Evolutionary conservation across 2,113 vertebrate species (phyloP).

Genomic region (Eclectus roratus): DNA sequence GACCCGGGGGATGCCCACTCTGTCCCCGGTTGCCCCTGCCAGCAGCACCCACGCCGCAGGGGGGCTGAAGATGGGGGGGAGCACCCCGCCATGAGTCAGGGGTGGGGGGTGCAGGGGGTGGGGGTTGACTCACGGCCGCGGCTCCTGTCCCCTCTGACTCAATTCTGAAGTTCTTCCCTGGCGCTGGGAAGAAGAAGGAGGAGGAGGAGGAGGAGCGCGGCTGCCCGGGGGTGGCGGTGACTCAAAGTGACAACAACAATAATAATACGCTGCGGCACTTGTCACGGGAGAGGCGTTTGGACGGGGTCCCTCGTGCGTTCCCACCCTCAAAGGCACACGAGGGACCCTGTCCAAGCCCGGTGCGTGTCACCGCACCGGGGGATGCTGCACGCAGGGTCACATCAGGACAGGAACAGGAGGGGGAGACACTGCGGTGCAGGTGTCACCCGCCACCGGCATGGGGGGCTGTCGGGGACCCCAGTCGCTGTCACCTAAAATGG

Average conservation of each 20-base stretch:
- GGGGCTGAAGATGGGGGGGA: background rate
- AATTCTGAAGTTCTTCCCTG: background rate
- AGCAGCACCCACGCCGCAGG: background rate
- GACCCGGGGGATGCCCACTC: background rate
- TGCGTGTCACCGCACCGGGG: background rate
- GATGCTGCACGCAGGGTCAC: background rate
- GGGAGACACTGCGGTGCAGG: background rate
- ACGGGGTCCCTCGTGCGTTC: background rate
- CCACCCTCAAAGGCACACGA: background rate
- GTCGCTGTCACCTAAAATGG: constrained; percentile 13
- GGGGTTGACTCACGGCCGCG: background rate
- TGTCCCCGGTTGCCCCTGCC: background rate
- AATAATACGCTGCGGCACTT: constrained; percentile 22
- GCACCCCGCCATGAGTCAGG: background rate
- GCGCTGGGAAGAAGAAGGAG: background rate
- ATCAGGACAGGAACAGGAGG: background rate
- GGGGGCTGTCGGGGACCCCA: background rate
- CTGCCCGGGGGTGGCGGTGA: background rate
- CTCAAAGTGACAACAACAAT: constrained; percentile 28
- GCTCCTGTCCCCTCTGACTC: background rate
- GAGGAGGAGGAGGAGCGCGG: background rate
- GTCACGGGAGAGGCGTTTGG: background rate
- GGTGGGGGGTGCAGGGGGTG: background rate
- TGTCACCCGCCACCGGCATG: background rate
- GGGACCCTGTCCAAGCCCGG: background rate